Evolutionary conservation across 2,888 invertebrate species (phyloP), one percentile per base, ranked within the genome.

Genomic region (Seira musarum): DNA sequence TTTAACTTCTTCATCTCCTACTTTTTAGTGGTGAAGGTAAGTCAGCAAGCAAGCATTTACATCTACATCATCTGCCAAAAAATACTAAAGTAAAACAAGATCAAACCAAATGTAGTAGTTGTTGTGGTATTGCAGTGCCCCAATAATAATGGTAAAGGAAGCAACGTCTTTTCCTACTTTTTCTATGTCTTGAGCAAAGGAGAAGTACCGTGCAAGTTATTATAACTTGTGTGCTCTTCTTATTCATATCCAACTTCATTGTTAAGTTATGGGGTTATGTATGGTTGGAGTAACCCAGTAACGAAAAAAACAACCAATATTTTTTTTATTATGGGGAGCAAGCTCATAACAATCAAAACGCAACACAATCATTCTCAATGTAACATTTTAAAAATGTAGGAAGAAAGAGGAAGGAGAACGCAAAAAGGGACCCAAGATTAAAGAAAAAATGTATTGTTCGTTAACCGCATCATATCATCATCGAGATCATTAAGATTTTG

Each of bases 211-310:
- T 30, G 30, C 30, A 30, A 5, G 8, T 30, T 30, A 30, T 30
- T 19, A 22, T 21, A 60, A 60, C 21, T 60, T 60, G 60, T 60
- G 60, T 60, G 57, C 57, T 57, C 57, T 57, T 60, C 60, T 60
- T 60, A 21, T 60, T 60, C 30, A 2, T 30, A 2, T 30, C 60
- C 22, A 60, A 60, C 60, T 60, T 60, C 22, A 60, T 60, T 60
- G 21, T 60, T 60, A 60, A 60, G 60, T 60, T 60, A 60, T 60
- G 60, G 30, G 70, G 60, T 53, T 35, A 70, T n/a, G n/a, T n/a
- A n/a, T 63, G 71, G 19, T 64, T 21, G 40, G 71, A 64, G 63
- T 71, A 71, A 71, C 71, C 71, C 21, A 71, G 46, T 71, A 71
- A 71, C 30, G 30, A 24, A 61, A 30, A 67, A 67, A 15, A 49